Evolutionary conservation across 2,888 invertebrate genomes (phyloP).

Genomic region (Clostera curtula): DNA sequence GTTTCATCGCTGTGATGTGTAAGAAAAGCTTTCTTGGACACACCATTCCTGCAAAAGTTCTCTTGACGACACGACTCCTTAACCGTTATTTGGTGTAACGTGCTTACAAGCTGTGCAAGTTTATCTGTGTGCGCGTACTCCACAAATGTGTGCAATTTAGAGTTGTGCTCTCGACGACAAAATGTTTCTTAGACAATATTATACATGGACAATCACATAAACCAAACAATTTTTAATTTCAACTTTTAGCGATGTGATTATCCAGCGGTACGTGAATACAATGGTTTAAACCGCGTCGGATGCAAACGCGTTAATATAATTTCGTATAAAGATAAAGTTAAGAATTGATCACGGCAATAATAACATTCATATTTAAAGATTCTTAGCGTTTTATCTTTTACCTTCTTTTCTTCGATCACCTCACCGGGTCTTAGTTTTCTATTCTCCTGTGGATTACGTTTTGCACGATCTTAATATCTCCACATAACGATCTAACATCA

Average conservation of each 20-base stretch:
- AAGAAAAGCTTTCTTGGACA: conserved; percentile 43
- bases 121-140: conserved; percentile 60
- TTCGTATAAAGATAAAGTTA: conserved; percentile 61
- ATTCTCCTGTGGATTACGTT: conserved; percentile 81
- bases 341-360: conserved; percentile 65
- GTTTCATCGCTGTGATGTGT: conserved; percentile 38
- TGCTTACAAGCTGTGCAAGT: conserved; percentile 72
- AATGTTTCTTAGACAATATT: conserved; percentile 38
- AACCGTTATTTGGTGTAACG: conserved; percentile 61
- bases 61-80: conserved; percentile 28
- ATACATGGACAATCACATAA: conserved; percentile 52
- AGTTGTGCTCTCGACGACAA: conserved; percentile 61
- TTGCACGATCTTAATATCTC: conserved; percentile 67
- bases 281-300: conserved; percentile 54
- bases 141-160: conserved; percentile 67
- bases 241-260: conserved; percentile 42
- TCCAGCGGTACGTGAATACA: conserved; percentile 40
- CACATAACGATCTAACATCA: conserved; percentile 38
- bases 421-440: conserved; percentile 96
- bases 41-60: conserved; percentile 40
- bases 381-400: conserved; percentile 75
- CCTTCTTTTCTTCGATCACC: conserved; percentile 95
- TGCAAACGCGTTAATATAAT: conserved; percentile 62
- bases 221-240: conserved; percentile 8
- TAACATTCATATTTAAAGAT: conserved; percentile 66